Evolutionary conservation across 2,113 vertebrate species (phyloP), one percentile per base, ranked within the genome.

Genomic region (Rhizomys pruinosus): DNA sequence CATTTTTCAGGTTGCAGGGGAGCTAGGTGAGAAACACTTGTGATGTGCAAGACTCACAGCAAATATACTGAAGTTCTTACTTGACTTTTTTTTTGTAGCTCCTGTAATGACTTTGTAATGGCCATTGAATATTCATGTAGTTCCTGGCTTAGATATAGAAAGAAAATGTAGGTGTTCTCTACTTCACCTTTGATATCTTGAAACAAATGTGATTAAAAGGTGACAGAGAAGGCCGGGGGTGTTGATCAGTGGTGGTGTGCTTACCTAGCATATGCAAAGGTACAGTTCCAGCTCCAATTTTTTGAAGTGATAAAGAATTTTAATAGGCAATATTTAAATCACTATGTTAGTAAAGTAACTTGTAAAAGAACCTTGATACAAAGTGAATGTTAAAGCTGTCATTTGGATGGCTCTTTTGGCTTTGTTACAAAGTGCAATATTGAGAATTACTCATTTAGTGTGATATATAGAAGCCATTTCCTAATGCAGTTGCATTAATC

Each of bases 401-500:
- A 68, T 93, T 68, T 93, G 84, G 61, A 94, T n/a, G n/a, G 63
- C n/a, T 71, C 47, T 94, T 94, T 93, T 55, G 84, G 61, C 52
- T 96, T 87, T 84, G 78, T 94, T 88, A 72, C 39, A 71, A 96
- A 91, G 82, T 93, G 87, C 69, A 79, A 72, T 89, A 86, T 84
- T 92, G 74, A 91, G 44, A 95, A 90, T 95, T 52, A 80, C 57
- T 96, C 64, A 64, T 90, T 86, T 96, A 61, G 84, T 37, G 37
- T 92, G 44, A 90, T 80, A 9, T 82, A 93, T 96, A 91, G 91
- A 47, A 85, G 34, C 84, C 87, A 94, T 94, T 95, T 96, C 59
- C 89, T 94, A 76, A 79, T 87, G 92, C 13, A 61, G 42, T 59
- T 68, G 42, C 84, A 91, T 90, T 95, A 96, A 97, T 95, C 95